phyloP scores from a whole-genome alignment of 2,113 vertebrate genomes.

The Forbesichthys agassizii region DNA sequence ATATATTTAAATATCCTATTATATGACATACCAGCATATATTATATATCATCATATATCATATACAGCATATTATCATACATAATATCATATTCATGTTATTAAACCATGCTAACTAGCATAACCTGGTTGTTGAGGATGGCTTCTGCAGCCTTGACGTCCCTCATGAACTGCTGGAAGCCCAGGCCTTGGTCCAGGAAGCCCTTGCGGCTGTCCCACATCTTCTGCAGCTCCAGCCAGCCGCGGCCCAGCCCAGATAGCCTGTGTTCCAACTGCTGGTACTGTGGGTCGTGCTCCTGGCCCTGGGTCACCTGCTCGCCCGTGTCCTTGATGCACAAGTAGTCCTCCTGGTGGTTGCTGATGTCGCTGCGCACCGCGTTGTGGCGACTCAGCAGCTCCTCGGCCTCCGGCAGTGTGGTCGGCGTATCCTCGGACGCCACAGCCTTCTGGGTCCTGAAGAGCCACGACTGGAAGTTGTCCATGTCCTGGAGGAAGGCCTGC shows the following conservation, averaged over 20 bases:
- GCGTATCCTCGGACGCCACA: conserved; percentile 86
- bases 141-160: conserved; percentile 88
- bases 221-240: conserved; percentile 86
- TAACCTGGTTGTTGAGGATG: conserved; percentile 93
- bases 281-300: conserved; percentile 85
- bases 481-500: conserved; percentile 91
- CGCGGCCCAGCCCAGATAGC: conserved; percentile 81
- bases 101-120: not conserved
- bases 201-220: conserved; percentile 87
- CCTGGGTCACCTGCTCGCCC: conserved; percentile 78
- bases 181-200: conserved; percentile 83
- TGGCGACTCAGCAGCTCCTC: conserved; percentile 87
- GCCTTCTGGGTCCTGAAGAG: conserved; percentile 89
- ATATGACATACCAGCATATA: no score
- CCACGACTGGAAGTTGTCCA: conserved; percentile 95
- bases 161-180: conserved; percentile 92
- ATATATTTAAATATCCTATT: no score
- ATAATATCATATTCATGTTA: not conserved
- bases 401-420: conserved; percentile 81
- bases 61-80: no score
- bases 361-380: conserved; percentile 76
- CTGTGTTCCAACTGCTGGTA: conserved; percentile 88
- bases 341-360: conserved; percentile 78
- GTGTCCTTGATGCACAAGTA: conserved; percentile 76
- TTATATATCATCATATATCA: no score